These are phyloP conservation scores for Pseudois nayaur DNA, from an alignment of 2,113 vertebrate genomes.

Conservation along the genomic window DNA sequence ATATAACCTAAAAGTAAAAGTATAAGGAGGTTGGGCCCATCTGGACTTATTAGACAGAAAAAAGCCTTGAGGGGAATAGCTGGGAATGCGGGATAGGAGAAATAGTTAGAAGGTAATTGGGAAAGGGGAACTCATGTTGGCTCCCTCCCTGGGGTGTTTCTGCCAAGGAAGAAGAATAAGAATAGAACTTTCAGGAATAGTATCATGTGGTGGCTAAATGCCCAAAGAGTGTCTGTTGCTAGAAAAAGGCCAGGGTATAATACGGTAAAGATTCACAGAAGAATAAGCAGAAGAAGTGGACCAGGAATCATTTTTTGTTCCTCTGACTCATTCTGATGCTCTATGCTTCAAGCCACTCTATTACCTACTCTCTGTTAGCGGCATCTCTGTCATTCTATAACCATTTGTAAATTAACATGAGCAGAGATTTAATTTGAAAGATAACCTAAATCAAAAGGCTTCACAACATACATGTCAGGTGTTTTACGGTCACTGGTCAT, in stretches of 20 bases:
- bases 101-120: constrained; percentile 59
- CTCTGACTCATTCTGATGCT: background rate
- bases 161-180: constrained; percentile 59
- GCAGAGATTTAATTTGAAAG: background rate
- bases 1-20: constrained; percentile 57
- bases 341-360: background rate
- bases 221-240: constrained; percentile 39
- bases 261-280: constrained; percentile 35
- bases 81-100: constrained; percentile 34
- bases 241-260: constrained; percentile 53
- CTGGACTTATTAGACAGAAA: constrained; percentile 61
- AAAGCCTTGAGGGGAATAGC: constrained; percentile 53
- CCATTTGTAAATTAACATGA: background rate
- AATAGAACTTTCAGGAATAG: constrained; percentile 64
- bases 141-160: constrained; percentile 52
- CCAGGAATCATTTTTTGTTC: background rate
- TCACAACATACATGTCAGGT: background rate
- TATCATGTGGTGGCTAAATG: constrained; percentile 40
- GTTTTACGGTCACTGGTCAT: background rate
- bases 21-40: constrained; percentile 40
- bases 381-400: background rate
- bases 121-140: constrained; percentile 44
- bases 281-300: constrained; percentile 5
- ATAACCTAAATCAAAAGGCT: background rate
- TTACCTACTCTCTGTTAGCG: background rate